These are phyloP conservation scores for Thecophora atra DNA, from an alignment of 2,888 invertebrate species.

Conservation along the genomic window DNA sequence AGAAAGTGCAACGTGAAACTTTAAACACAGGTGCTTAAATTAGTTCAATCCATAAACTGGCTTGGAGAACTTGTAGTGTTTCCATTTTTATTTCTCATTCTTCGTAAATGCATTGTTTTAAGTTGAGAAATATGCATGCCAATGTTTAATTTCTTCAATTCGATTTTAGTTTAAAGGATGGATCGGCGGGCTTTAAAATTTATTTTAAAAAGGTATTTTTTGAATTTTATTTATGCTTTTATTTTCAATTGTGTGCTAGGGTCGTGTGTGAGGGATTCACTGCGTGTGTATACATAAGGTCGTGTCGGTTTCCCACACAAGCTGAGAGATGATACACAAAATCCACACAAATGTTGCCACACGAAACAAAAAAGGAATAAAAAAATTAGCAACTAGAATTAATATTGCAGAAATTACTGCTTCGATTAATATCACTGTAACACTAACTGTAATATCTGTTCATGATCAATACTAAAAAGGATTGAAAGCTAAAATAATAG, in stretches of 20 bases:
- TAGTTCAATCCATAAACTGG: neutral
- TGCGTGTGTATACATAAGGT: constrained; percentile 18
- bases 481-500: too few relatives aligned
- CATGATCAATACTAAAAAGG: too few relatives aligned
- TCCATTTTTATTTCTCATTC: neutral
- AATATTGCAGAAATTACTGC: too few relatives aligned
- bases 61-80: constrained; percentile 1
- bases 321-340: too few relatives aligned
- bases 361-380: too few relatives aligned
- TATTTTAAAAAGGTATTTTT: constrained; percentile 82
- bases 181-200: constrained; percentile 83
- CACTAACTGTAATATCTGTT: neutral
- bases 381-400: too few relatives aligned
- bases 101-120: constrained; percentile 25
- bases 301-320: neutral
- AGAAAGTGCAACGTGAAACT: constrained; percentile 2
- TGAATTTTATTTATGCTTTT: constrained; percentile 49
- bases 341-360: too few relatives aligned
- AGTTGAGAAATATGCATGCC: constrained; percentile 54
- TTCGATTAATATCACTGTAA: neutral
- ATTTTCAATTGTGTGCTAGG: constrained; percentile 30
- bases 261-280: constrained; percentile 36
- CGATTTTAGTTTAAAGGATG: constrained; percentile 71
- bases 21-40: constrained; percentile 33
- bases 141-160: constrained; percentile 63